These are phyloP conservation scores for Eueides isabella DNA, from an alignment of 1,140 invertebrate genomes.

Conservation along the genomic window DNA sequence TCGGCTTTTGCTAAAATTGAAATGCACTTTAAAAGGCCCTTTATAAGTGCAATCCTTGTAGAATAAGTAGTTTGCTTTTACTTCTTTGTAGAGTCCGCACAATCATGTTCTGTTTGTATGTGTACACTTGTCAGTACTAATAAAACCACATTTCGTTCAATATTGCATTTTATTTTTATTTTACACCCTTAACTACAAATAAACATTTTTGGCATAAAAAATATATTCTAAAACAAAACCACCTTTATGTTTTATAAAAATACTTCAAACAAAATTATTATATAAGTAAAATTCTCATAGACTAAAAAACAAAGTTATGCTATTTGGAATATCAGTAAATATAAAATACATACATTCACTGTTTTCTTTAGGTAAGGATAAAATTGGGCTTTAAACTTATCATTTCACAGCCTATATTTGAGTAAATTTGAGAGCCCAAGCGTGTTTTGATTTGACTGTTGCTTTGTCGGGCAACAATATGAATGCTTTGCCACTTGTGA, in stretches of 20 bases:
- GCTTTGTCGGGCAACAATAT: conserved; percentile 52
- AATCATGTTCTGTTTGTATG: conserved; percentile 7
- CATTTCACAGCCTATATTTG: conserved; percentile 32
- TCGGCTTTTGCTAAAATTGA: conserved; percentile 1
- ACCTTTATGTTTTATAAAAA: background rate
- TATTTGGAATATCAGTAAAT: no score
- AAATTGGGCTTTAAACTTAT: background rate
- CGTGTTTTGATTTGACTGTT: conserved; percentile 44
- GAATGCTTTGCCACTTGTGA: conserved; percentile 41
- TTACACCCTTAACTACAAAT: background rate
- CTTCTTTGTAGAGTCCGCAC: background rate
- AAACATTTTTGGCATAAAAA: background rate
- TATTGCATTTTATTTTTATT: background rate
- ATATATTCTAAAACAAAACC: background rate
- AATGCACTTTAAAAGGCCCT: background rate
- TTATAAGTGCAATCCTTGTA: background rate
- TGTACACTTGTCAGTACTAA: conserved; percentile 1
- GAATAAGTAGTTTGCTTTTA: background rate
- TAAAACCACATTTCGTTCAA: conserved; percentile 11
- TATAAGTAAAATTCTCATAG: no score
- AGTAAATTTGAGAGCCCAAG: conserved; percentile 56
- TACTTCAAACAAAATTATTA: background rate
- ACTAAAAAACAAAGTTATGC: no score
- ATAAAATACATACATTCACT: no score
- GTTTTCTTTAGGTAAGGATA: no score